Evolutionary conservation across 64 coral and sea anemone genomes (phyloP), one percentile per base, ranked within the genome.

Genomic region (Montipora cactus): DNA sequence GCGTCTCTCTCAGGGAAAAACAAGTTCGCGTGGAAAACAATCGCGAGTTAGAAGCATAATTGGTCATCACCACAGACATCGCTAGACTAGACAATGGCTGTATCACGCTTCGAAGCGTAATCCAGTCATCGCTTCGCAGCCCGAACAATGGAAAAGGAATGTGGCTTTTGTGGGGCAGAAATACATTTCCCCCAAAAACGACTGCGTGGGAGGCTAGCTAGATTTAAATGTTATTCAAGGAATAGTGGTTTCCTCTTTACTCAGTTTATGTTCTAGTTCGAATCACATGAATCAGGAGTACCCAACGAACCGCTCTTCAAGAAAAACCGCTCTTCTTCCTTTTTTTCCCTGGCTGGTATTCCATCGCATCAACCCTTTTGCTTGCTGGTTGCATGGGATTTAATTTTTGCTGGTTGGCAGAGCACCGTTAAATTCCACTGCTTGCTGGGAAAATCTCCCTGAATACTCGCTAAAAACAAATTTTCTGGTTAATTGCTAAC

Each of bases 61-160:
- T 90, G 88, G 76, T 47, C 79, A 53, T 79, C 48, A 28, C 28
- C 28, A 28, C 28, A 28, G 28, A 28, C 28, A 28, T 28, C 28
- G 28, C 28, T 28, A 28, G 28, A 28, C 46, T 12, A 80, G 74
- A 90, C 76, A 90, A 90, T 78, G 62, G n/a, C 73, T 58, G n/a
- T 12, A 59, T 52, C 46, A 37, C 66, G 88, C 78, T 90, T 23
- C 51, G 88, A 18, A 57, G 21, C 37, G 47, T 28, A 0, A 28
- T 28, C 28, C 28, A 0, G 28, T 28, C 28, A 28, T 46, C 68
- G 44, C 14, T 22, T 86, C 14, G 57, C 82, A 61, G 44, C 20
- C 44, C 37, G 47, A 18, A 81, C 89, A 81, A 89, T 67, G 77
- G 77, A 59, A 90, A 90, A 67, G 88, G 88, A 90, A 80, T 90